Base-by-base conservation (phyloP, 1,140 invertebrate species). In the Nebria ingens region DNA sequence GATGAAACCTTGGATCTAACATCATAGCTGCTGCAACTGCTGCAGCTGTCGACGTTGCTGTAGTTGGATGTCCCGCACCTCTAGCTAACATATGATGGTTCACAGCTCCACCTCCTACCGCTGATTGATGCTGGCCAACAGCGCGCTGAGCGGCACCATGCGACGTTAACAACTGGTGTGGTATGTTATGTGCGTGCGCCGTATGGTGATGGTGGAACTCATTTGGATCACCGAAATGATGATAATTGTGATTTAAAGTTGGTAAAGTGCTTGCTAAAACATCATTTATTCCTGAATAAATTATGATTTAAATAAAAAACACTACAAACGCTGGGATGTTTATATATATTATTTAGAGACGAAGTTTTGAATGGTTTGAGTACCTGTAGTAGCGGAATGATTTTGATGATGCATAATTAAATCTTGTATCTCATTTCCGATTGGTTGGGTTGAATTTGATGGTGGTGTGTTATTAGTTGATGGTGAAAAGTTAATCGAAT, bases 21-120 rank as follows among this genome's bases (percentile, higher is more conserved):
- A 71, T 71, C 69, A 71, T 71, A 4, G 69, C 69, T 2, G 69
- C 68, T 21, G 68, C 68, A 6, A 70, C 69, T 51, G 69, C 69
- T 11, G 69, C 67, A 9, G 69, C 68, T 15, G 68, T 69, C 2
- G 69, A 68, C 11, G 69, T 69, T 12, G 68, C 64, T 19, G 67
- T 65, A 0, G 67, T 53, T 3, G 21, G 52, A 45, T 34, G 22
- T 6, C 21, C 12, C 19, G 52, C 52, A 11, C 56, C 56, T 53
- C 66, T 61, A 6, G 62, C 58, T 13, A 68, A 51, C 66, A 71
- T 67, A 42, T 66, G 65, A 55, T 69, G 68, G 54, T 68, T 64
- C 17, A 65, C 61, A 20, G 19, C 19, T 20, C 50, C 21, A 19
- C 11, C 19, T 2, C 50, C 11, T 3, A 51, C 62, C 19, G 62